phyloP scores from a whole-genome alignment of 2,113 vertebrate species.

The Montifringilla adamsi region DNA sequence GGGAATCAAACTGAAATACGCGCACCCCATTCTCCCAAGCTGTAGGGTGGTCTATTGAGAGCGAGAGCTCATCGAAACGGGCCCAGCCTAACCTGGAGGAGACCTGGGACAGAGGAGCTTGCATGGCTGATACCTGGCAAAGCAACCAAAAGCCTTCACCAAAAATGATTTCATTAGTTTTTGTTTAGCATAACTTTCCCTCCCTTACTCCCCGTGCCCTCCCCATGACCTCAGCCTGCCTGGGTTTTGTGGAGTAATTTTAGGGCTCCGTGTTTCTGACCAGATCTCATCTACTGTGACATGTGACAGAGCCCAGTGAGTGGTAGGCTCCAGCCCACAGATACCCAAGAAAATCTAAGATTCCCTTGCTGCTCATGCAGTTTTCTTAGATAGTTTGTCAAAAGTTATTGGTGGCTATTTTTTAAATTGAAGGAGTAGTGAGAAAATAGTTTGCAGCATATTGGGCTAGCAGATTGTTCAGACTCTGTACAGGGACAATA shows the following conservation, averaged over 20 bases:
- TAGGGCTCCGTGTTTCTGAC: neutral
- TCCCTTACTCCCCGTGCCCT: neutral
- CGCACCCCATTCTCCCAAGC: fast-evolving
- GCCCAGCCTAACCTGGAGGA: neutral
- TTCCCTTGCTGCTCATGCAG: neutral
- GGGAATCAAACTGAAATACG: no score
- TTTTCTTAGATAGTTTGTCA: conserved; percentile 6
- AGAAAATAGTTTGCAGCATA: conserved; percentile 51
- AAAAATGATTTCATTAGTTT: neutral
- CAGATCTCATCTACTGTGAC: neutral
- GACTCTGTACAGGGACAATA: conserved; percentile 28
- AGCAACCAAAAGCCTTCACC: neutral
- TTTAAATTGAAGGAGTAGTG: conserved; percentile 32
- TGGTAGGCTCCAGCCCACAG: neutral
- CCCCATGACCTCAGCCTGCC: neutral
- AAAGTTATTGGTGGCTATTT: conserved; percentile 43
- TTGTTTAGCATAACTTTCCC: neutral
- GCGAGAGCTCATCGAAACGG: neutral
- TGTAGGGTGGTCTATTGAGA: neutral
- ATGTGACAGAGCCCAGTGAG: neutral
- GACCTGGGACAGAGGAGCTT: neutral
- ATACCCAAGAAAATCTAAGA: neutral
- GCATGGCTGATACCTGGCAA: neutral
- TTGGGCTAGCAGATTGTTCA: conserved; percentile 59
- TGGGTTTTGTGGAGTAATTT: neutral